Base-by-base conservation (phyloP, 2,797 vertebrate genomes). In the Syndactyla subalaris region DNA sequence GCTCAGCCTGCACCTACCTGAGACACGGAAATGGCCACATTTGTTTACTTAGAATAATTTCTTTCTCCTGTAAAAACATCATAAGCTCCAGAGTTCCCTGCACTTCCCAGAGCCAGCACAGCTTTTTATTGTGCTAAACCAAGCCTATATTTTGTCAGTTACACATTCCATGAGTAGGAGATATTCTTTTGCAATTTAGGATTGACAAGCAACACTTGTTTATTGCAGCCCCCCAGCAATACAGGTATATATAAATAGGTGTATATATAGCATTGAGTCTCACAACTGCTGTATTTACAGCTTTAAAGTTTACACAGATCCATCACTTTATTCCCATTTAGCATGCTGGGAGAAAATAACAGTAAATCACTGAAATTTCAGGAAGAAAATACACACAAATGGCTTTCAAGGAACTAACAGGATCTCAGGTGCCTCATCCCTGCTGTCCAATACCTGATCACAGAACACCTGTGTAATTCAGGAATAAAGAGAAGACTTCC, bases 1-100 rank as follows among this genome's bases (percentile, higher is more conserved):
- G 49, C 88, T 95, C 95, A 96, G 93, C 49, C 92, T 75, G 88
- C 61, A 97, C 97, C 92, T 66, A 29, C 85, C 80, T 52, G 45
- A 84, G 88, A 58, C 70, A 97, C 85, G 82, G 75, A 93, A 97
- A 80, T 11, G 18, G 13, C 80, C 81, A 91, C 58, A n/a, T 76
- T 83, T 92, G 93, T 95, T 93, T 86, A 85, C 82, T 66, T 90
- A 51, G 85, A 93, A 70, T 90, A 92, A 91, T 92, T 95, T 49
- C 70, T 84, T 95, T 96, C 89, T 85, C 74, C 89, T 89, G 49
- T 59, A 88, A 89, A 24, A 81, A n/a, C 7, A 5, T 73, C 84
- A 34, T 7, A 88, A 90, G 55, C 94, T 66, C 51, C 87, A 63
- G 27, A 93, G 43, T 54, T 46, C 59, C 16, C 43, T 72, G 39